Base-by-base conservation (phyloP, 2,888 invertebrate genomes). In the Criorhina ranunculi region DNA sequence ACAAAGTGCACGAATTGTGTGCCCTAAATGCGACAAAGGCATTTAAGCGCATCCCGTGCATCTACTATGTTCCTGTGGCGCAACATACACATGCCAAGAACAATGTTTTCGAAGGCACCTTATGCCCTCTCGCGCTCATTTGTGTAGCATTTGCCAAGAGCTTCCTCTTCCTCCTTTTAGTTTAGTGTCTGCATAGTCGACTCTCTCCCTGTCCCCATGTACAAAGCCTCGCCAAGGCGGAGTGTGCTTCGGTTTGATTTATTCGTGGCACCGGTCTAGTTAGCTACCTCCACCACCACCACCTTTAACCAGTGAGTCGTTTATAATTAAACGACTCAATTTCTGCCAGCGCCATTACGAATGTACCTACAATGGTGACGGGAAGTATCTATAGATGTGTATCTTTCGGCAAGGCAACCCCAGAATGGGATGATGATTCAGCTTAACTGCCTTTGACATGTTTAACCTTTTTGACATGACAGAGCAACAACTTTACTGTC, bases 301-400 rank as follows among this genome's bases (percentile, higher is more conserved):
- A 53, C 53, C 77, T 67, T 33, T 15, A 51, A 59, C 78, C 77
- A 78, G 66, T 73, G 78, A 73, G 42, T 55, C 78, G 78, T 78
- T 83, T 83, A 83, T 83, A 83, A 83, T 83, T 83, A 83, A 83
- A 83, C 83, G 83, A 73, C 78, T 83, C 83, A 83, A 83, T 83
- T 83, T 40, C 62, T 62, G 60, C 42, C 72, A 55, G 67, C 67
- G 35, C 55, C 59, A 62, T 80, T 75, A 75, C 73, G 72, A 59
- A 49, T 59, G 42, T 51, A 46, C 31, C n/a, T 69, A 64, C 44
- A 55, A 29, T 31, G 33, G 11, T 6, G 46, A 33, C 33, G 9
- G 17, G 5, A 33, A 15, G 62, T 46, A 33, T 35, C 59, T 49
- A 70, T 37, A 57, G 35, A 75, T 69, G 35, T 66, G 57, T 72